Evolutionary conservation across 2,888 invertebrate species (phyloP), one percentile per base, ranked within the genome.

Genomic region (Heliconius cydno): DNA sequence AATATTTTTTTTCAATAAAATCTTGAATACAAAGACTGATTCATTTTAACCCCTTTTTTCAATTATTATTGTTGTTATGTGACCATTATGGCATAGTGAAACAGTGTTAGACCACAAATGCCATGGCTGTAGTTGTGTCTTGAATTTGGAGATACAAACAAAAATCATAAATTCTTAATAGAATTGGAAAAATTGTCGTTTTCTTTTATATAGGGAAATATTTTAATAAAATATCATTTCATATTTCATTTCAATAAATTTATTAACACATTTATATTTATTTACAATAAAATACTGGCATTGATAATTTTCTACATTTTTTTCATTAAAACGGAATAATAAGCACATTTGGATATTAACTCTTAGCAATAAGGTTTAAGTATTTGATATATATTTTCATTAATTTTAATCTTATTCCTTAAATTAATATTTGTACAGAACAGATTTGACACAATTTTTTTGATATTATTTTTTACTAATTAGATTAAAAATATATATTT

Each of bases 231-330:
- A 91, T 86, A 86, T 87, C 81, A 82, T 81, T 78, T 85, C 84
- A 85, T 82, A 86, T 89, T 91, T 91, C 86, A 90, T 91, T 92
- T 91, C 87, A 87, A 86, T 84, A 82, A 85, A 90, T 93, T 93
- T 93, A 94, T 91, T 93, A 94, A 94, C 92, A 94, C 93, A 92
- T 70, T 70, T 46, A 70, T 94, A 94, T 94, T 92, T 94, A 94
- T 94, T 92, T 94, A 94, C 94, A 94, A 89, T 94, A 92, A 92
- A 94, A 94, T 94, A 94, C 94, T 94, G 94, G 94, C 93, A 92
- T 93, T 91, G 88, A 93, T 90, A 89, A 89, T 89, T 89, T 88
- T 88, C 87, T 89, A 88, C 86, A 88, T 84, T 87, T 87, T 87
- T 88, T 87, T 87, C 84, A 86, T 88, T 84, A 86, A 34, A 87